Conservation (phyloP, 1,140 invertebrate genomes). For the Antheraea mylitta region DNA sequence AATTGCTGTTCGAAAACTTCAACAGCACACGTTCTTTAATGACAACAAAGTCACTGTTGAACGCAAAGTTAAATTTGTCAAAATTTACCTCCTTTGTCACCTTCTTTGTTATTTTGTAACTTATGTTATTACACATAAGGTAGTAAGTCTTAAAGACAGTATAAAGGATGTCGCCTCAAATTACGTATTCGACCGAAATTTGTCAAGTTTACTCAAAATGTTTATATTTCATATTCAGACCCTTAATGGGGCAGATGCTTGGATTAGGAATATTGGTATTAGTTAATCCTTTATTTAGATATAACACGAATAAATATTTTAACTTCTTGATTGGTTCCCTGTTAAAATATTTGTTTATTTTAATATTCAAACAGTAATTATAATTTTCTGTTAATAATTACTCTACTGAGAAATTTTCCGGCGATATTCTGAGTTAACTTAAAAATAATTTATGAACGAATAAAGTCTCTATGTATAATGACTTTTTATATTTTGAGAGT, state of each 20-base stretch:
- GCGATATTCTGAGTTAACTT: too few relatives aligned
- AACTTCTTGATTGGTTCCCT: constrained; percentile 4
- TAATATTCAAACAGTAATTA: background rate
- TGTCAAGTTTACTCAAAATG: constrained; percentile 35
- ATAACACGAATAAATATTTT: constrained; percentile 13
- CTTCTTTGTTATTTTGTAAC: background rate
- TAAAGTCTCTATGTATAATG: too few relatives aligned
- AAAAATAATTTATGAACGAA: too few relatives aligned
- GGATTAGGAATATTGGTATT: constrained; percentile 23
- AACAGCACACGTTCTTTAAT: background rate
- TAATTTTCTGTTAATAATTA: background rate
- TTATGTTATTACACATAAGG: background rate
- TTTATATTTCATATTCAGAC: constrained; percentile 34
- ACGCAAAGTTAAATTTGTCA: constrained; percentile 14
- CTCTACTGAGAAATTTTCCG: too few relatives aligned
- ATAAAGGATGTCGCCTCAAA: background rate
- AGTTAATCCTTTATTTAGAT: constrained; percentile 18
- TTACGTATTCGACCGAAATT: constrained; percentile 22
- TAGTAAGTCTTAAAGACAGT: background rate
- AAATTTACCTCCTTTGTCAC: background rate
- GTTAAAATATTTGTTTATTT: constrained; percentile 6
- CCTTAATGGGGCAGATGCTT: constrained; percentile 35
- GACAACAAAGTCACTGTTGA: background rate
- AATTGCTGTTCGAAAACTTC: background rate
- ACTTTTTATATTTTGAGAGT: too few relatives aligned